Conservation (phyloP, 2,113 vertebrate species). For the Daboia siamensis region DNA sequence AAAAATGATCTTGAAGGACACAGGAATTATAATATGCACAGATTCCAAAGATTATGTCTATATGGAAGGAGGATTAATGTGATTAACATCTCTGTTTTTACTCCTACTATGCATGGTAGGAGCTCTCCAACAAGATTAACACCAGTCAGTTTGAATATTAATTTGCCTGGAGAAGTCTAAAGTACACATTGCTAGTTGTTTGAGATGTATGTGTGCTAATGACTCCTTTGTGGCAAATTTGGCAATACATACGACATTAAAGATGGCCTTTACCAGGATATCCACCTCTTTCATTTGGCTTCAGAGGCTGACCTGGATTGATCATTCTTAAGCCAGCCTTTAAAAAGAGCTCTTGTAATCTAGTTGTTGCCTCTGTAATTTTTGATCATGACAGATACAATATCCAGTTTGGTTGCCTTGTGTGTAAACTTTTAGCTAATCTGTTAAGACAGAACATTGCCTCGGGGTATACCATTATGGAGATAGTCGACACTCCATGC, state of each 20-base stretch:
- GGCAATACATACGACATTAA: constrained; percentile 33
- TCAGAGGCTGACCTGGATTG: not conserved
- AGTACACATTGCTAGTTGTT: constrained; percentile 49
- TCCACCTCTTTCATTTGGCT: constrained; percentile 23
- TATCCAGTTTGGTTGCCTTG: no score
- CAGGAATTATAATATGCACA: constrained; percentile 53
- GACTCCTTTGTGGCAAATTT: constrained; percentile 26
- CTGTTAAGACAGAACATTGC: no score
- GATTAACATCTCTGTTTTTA: constrained; percentile 53
- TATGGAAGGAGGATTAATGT: constrained; percentile 56
- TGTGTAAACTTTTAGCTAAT: no score
- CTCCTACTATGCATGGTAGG: constrained; percentile 46
- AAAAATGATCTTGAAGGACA: constrained; percentile 55
- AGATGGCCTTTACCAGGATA: constrained; percentile 7
- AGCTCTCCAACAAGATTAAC: constrained; percentile 48
- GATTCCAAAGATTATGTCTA: constrained; percentile 52
- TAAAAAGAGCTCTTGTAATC: not conserved
- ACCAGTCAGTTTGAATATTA: constrained; percentile 60
- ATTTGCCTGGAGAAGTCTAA: constrained; percentile 56
- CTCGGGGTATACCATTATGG: no score
- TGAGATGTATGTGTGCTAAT: constrained; percentile 51
- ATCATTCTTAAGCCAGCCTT: not conserved
- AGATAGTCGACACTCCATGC: no score
- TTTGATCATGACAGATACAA: no score
- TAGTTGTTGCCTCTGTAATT: no score